phyloP scores from a whole-genome alignment of 2,797 vertebrate species.

The Urocyon cinereoargenteus region DNA sequence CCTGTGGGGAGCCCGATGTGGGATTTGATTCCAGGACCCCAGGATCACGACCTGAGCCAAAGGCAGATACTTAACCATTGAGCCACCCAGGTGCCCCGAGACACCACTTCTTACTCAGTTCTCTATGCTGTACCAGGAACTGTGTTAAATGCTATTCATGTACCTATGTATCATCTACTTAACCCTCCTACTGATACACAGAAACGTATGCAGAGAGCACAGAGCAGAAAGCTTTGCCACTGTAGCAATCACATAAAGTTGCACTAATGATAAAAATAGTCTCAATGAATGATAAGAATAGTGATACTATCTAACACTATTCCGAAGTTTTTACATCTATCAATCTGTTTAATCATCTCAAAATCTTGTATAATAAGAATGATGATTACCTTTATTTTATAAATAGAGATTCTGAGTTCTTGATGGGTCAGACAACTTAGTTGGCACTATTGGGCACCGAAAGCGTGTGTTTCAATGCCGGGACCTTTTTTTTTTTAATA shows the following conservation, averaged over 20 bases:
- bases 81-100: neutral
- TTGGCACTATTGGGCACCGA: neutral
- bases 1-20: no score
- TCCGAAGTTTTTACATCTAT: neutral
- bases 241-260: neutral
- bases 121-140: neutral
- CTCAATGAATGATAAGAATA: no score
- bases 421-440: neutral
- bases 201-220: no score
- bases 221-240: neutral
- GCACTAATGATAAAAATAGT: neutral
- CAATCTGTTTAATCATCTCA: neutral
- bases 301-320: neutral
- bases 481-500: neutral
- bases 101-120: fast-evolving
- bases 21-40: no score
- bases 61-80: no score
- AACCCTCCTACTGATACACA: no score
- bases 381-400: neutral
- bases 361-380: neutral
- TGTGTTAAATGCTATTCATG: no score
- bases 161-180: neutral
- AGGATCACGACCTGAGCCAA: no score
- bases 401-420: neutral
- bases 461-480: neutral